A percentile compares a stretch with the other conserved stretches of the same genome.
Conservation (phyloP, 2,797 vertebrate species). For the Morus bassanus region DNA sequence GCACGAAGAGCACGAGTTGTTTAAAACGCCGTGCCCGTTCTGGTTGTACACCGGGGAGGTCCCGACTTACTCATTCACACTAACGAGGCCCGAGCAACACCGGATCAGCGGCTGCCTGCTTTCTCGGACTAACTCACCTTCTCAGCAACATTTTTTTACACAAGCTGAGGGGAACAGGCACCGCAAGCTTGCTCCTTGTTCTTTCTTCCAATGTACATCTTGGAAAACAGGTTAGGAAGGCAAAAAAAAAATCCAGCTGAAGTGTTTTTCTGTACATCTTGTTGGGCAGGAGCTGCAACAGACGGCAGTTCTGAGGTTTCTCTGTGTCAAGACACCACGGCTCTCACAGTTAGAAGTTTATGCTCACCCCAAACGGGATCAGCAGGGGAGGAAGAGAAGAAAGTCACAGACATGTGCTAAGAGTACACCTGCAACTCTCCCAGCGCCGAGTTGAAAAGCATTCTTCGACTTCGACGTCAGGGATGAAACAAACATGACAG, state of each 20-base stretch:
- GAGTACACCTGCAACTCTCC: not conserved
- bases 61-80: fast-evolving
- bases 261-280: not conserved
- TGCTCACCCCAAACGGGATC: not conserved
- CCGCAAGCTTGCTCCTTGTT: not conserved
- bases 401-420: slow-evolving; percentile 11
- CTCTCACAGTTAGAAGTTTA: not conserved
- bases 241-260: not conserved
- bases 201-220: not conserved
- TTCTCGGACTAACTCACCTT: no score
- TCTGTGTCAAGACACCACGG: not conserved
- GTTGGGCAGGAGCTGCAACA: not conserved
- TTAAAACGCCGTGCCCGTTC: not conserved
- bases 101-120: fast-evolving
- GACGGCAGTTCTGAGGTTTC: not conserved
- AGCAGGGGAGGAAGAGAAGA: not conserved
- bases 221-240: not conserved
- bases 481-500: not conserved
- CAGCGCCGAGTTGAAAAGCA: slow-evolving; percentile 8
- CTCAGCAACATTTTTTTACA: fast-evolving
- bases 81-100: no score
- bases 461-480: not conserved
- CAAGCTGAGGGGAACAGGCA: not conserved
- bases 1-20: fast-evolving
- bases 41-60: not conserved